Percentiles rank a stretch among this genome's conserved stretches.
Conservation (phyloP, 2,888 invertebrate genomes). For the Ypsolopha sequella region DNA sequence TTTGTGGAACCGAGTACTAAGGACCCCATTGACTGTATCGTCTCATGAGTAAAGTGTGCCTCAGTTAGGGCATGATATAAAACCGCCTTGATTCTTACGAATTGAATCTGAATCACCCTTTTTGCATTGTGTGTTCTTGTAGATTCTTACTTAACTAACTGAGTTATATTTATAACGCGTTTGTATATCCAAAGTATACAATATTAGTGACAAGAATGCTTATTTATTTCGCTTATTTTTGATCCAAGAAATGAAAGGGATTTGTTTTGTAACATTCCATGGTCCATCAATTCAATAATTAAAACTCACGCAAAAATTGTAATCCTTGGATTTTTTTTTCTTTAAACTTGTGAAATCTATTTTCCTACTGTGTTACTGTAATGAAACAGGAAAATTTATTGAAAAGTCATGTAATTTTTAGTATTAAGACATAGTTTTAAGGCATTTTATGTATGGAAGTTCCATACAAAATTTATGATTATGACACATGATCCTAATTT, state of each 20-base stretch:
- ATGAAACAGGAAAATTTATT: neutral
- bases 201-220: neutral
- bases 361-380: neutral
- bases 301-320: neutral
- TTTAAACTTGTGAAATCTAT: neutral
- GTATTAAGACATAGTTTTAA: neutral
- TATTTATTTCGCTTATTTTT: no score
- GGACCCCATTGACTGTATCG: no score
- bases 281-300: neutral
- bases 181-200: neutral
- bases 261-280: neutral
- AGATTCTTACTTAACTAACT: no score
- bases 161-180: no score
- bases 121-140: no score
- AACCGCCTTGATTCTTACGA: no score
- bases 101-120: no score
- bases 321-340: neutral
- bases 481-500: conserved; percentile 35
- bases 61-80: no score
- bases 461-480: conserved; percentile 31
- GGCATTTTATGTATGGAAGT: conserved; percentile 20
- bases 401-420: neutral
- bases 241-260: neutral
- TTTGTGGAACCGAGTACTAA: no score
- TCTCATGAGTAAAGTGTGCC: no score